Percentiles rank a stretch among this genome's conserved stretches.
These are phyloP conservation scores for Heliothis subflexa DNA, from an alignment of 1,140 invertebrate genomes.

Conservation along the genomic window DNA sequence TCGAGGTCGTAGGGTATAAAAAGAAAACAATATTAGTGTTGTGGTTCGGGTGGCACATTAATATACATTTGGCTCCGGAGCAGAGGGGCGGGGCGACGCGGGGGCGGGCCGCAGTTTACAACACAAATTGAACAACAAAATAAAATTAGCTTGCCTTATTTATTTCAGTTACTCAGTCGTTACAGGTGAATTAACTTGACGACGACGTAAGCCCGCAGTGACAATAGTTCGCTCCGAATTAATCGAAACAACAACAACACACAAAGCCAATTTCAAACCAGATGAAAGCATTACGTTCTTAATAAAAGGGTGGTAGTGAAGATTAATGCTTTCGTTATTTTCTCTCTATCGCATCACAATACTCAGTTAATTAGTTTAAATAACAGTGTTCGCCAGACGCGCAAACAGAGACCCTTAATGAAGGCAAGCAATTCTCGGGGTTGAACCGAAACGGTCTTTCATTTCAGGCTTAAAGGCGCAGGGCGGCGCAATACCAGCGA, in stretches of 20 bases:
- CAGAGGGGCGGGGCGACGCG: constrained; percentile 53
- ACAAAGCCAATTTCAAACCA: constrained; percentile 35
- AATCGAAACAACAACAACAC: constrained; percentile 24
- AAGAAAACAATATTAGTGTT: constrained; percentile 82
- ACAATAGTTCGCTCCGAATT: constrained; percentile 27
- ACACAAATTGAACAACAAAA: constrained; percentile 79
- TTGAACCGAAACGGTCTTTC: constrained; percentile 78
- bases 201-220: constrained; percentile 19
- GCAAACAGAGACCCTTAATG: constrained; percentile 82
- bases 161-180: constrained; percentile 67
- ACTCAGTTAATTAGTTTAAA: constrained; percentile 82
- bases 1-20: constrained; percentile 73
- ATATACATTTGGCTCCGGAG: constrained; percentile 79
- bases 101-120: constrained; percentile 65
- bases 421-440: constrained; percentile 78
- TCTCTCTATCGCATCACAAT: constrained; percentile 71
- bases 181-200: constrained; percentile 47
- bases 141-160: constrained; percentile 77
- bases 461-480: constrained; percentile 71
- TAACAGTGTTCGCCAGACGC: constrained; percentile 79
- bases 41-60: constrained; percentile 78
- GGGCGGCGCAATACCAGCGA: constrained; percentile 75
- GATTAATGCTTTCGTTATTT: constrained; percentile 74
- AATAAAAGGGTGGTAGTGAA: constrained; percentile 50
- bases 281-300: constrained; percentile 46